These are phyloP conservation scores for Rhagoletis zephyria DNA, from an alignment of 1,140 invertebrate species.

Conservation along the genomic window DNA sequence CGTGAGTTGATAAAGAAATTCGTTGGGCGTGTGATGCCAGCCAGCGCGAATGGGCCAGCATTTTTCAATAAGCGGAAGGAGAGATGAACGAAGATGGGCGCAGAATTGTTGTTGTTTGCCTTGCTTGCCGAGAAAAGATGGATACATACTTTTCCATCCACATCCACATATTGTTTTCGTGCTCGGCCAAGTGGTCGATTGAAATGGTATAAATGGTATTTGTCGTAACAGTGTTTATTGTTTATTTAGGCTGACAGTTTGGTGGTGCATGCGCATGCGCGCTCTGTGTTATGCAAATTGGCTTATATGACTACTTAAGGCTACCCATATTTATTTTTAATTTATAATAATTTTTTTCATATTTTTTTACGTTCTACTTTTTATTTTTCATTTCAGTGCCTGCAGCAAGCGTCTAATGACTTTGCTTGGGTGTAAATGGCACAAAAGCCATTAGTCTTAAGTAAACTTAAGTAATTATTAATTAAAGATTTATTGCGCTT, in stretches of 20 bases:
- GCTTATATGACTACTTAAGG: slow-evolving; percentile 22
- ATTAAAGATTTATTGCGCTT: slow-evolving; percentile 29
- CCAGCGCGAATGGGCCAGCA: too few relatives aligned
- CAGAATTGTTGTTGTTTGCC: too few relatives aligned
- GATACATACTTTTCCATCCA: too few relatives aligned
- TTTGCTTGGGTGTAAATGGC: neutral
- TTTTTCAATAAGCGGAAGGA: too few relatives aligned
- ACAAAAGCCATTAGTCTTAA: slow-evolving; percentile 33
- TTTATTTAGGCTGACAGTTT: neutral
- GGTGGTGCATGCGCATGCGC: slow-evolving; percentile 8
- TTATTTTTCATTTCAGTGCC: neutral
- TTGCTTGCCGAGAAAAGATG: too few relatives aligned
- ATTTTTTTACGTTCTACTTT: neutral
- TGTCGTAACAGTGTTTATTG: neutral
- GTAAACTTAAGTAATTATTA: slow-evolving; percentile 49
- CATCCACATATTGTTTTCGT: too few relatives aligned
- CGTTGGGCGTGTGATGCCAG: too few relatives aligned
- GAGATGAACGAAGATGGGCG: too few relatives aligned
- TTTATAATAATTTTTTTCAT: neutral
- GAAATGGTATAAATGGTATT: too few relatives aligned
- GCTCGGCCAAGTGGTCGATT: too few relatives aligned
- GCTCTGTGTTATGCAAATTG: neutral
- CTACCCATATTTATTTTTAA: neutral
- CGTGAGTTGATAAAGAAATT: neutral
- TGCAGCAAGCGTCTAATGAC: neutral